Evolutionary conservation across 2,888 invertebrate genomes (phyloP).

Genomic region (Stenodera caucasica): DNA sequence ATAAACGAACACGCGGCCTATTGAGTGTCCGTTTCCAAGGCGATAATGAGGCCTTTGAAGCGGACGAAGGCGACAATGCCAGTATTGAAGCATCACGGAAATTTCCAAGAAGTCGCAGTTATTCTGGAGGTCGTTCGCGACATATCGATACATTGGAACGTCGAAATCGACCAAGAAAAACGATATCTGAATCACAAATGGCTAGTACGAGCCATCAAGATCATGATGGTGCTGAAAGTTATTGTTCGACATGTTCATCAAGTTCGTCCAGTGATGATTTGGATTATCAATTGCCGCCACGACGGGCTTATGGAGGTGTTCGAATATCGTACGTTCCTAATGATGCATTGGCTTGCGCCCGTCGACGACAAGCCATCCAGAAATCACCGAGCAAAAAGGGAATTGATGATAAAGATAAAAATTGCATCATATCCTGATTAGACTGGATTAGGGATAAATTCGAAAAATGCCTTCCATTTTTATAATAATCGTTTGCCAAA

Average conservation of each 20-base stretch:
- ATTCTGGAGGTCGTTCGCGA: conserved; percentile 58
- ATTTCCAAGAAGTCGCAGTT: conserved; percentile 60
- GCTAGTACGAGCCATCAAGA: conserved; percentile 40
- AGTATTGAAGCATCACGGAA: conserved; percentile 46
- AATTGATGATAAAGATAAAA: conserved; percentile 70
- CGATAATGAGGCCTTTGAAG: conserved; percentile 56
- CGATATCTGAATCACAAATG: conserved; percentile 49
- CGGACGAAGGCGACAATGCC: conserved; percentile 51
- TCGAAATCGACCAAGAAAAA: conserved; percentile 45
- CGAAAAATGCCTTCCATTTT: conserved; percentile 28
- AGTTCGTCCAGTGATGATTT: conserved; percentile 86
- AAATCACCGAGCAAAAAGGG: conserved; percentile 51
- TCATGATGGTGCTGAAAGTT: conserved; percentile 73
- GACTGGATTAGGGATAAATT: conserved; percentile 14
- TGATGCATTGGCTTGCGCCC: conserved; percentile 83
- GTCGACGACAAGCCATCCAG: conserved; percentile 63
- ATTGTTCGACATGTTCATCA: conserved; percentile 88
- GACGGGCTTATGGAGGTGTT: conserved; percentile 84
- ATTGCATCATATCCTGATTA: conserved; percentile 84
- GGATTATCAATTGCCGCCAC: conserved; percentile 81
- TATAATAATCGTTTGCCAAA: conserved; percentile 36
- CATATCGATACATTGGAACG: conserved; percentile 49
- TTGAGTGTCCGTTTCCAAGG: conserved; percentile 62
- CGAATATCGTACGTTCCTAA: conserved; percentile 92
- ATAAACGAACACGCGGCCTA: conserved; percentile 51